Percentiles rank a stretch among this genome's conserved stretches.
These are phyloP conservation scores for Creontiades dilutus DNA, from an alignment of 2,888 invertebrate genomes.

Conservation along the genomic window DNA sequence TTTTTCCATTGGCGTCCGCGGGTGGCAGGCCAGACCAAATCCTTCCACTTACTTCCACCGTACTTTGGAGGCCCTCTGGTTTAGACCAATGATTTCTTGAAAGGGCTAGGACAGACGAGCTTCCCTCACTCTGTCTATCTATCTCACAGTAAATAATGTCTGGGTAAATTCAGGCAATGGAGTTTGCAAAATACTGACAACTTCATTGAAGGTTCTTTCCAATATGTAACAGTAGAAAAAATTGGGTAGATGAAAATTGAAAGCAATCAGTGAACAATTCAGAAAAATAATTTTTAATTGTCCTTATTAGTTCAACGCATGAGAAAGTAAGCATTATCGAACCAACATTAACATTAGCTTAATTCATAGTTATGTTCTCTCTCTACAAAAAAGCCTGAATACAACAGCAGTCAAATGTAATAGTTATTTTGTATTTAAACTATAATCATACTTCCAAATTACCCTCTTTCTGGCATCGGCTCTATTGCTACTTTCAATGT, in stretches of 20 bases:
- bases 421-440: neutral
- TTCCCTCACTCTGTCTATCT: too few species aligned
- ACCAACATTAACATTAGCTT: constrained; percentile 35
- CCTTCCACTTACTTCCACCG: too few species aligned
- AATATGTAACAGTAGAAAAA: too few species aligned
- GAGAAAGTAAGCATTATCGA: constrained; percentile 28
- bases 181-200: too few species aligned
- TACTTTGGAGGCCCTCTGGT: too few species aligned
- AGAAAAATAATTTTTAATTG: constrained; percentile 39
- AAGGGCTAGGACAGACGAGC: too few species aligned
- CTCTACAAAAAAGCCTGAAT: constrained; percentile 5
- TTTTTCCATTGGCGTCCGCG: too few species aligned
- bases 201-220: too few species aligned
- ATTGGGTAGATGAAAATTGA: neutral
- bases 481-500: neutral
- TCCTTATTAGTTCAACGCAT: constrained; percentile 52
- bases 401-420: constrained; percentile 11
- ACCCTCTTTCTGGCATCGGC: constrained; percentile 23
- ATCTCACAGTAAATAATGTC: too few species aligned
- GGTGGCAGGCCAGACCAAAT: too few species aligned
- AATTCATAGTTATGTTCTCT: constrained; percentile 38
- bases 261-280: neutral
- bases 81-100: too few species aligned
- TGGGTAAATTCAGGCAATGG: too few species aligned
- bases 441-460: neutral